phyloP scores from a whole-genome alignment of 2,888 invertebrate species.

The Luperina nickerlii region DNA sequence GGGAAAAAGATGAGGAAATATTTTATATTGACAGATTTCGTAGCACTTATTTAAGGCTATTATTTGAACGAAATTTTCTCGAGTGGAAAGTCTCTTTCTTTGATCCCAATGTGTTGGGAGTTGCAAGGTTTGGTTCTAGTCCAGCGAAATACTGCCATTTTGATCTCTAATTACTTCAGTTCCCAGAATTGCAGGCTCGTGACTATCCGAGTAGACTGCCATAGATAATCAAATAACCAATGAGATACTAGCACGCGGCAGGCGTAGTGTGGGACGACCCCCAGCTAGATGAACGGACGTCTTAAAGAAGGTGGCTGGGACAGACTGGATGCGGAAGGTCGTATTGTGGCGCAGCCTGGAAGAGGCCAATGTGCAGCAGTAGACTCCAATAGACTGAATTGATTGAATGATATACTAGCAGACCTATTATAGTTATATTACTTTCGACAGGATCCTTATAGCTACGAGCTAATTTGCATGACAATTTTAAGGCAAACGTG shows the following conservation, averaged over 20 bases:
- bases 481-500: no score
- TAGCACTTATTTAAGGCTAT: background rate
- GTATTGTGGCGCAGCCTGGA: no score
- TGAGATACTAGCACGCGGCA: background rate
- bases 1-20: background rate
- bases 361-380: no score
- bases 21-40: background rate
- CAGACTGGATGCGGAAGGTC: no score
- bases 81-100: no score
- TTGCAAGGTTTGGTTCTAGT: background rate
- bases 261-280: no score
- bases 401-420: background rate
- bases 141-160: background rate
- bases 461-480: background rate
- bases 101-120: background rate
- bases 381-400: no score
- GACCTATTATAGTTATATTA: background rate
- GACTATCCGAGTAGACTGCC: background rate
- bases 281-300: no score
- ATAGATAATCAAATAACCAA: background rate
- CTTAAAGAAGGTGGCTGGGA: no score
- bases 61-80: background rate
- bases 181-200: background rate
- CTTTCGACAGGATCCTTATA: background rate
- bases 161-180: background rate